Percentiles rank a stretch among this genome's conserved stretches.
These are phyloP conservation scores for Myiozetetes cayanensis DNA, from an alignment of 2,113 vertebrate species.

Conservation along the genomic window DNA sequence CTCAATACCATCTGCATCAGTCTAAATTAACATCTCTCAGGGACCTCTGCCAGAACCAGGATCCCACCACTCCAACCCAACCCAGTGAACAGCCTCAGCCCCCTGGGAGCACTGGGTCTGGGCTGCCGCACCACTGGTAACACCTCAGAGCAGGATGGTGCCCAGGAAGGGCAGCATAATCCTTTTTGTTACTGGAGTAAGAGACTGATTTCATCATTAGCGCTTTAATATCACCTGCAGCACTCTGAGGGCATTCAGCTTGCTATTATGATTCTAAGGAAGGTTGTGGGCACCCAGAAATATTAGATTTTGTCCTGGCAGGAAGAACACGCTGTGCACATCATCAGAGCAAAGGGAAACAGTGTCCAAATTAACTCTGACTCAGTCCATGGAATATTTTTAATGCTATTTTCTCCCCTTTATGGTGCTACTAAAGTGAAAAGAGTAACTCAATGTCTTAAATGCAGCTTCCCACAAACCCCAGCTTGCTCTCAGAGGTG, in stretches of 20 bases:
- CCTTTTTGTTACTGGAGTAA: not conserved
- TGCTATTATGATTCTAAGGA: not conserved
- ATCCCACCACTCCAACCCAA: not conserved
- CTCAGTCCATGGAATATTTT: not conserved
- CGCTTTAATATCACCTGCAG: not conserved
- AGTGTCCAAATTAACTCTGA: not conserved
- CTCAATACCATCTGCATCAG: slow-evolving; percentile 16
- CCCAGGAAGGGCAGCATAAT: not conserved
- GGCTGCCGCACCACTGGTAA: not conserved
- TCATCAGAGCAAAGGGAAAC: not conserved
- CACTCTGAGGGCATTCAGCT: not conserved
- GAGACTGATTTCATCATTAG: slow-evolving; percentile 42
- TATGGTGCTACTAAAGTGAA: not conserved
- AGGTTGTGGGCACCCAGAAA: slow-evolving; percentile 5
- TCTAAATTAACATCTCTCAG: not conserved
- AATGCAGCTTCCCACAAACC: not conserved
- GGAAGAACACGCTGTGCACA: not conserved
- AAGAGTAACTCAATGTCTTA: not conserved
- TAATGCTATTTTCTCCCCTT: not conserved
- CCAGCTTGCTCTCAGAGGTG: not conserved
- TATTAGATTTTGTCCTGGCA: slow-evolving; percentile 22
- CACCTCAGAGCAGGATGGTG: not conserved
- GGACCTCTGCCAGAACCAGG: not conserved
- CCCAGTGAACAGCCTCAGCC: not conserved
- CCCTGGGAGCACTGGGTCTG: not conserved